Evolutionary conservation across 92 coral and sea anemone genomes (phyloP).

Genomic region (Hydrozoanthus gracilis): DNA sequence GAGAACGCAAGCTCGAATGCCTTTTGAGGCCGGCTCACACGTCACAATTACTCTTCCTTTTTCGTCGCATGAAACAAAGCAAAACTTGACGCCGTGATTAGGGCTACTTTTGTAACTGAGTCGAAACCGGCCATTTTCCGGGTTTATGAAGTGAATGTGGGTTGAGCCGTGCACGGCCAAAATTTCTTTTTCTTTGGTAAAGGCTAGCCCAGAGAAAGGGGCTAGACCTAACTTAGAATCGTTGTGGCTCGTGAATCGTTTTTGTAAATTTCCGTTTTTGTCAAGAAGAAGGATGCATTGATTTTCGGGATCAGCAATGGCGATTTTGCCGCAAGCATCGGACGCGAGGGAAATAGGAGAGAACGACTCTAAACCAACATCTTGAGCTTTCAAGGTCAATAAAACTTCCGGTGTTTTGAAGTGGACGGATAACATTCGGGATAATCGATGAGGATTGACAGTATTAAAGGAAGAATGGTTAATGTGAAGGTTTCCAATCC

Average conservation of each 20-base stretch:
- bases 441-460: slow-evolving; percentile 34
- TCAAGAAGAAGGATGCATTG: slow-evolving; percentile 77
- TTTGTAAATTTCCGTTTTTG: slow-evolving; percentile 65
- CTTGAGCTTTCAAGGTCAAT: slow-evolving; percentile 61
- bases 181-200: slow-evolving; percentile 68
- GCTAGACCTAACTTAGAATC: slow-evolving; percentile 60
- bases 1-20: slow-evolving; percentile 79
- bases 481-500: slow-evolving; percentile 62
- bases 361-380: slow-evolving; percentile 75
- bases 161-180: slow-evolving; percentile 84
- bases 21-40: slow-evolving; percentile 83
- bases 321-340: slow-evolving; percentile 70
- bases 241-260: slow-evolving; percentile 62
- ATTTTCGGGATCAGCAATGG: slow-evolving; percentile 89
- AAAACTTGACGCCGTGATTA: slow-evolving; percentile 77
- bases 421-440: slow-evolving; percentile 54
- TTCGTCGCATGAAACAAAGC: slow-evolving; percentile 74
- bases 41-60: slow-evolving; percentile 77
- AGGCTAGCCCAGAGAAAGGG: slow-evolving; percentile 86
- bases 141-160: slow-evolving; percentile 73
- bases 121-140: slow-evolving; percentile 75
- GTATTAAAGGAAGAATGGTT: neutral
- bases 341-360: slow-evolving; percentile 87
- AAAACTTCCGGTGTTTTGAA: slow-evolving; percentile 62
- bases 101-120: slow-evolving; percentile 80